phyloP scores from a whole-genome alignment of 2,797 vertebrate genomes.

The Triplophysa bombifrons region DNA sequence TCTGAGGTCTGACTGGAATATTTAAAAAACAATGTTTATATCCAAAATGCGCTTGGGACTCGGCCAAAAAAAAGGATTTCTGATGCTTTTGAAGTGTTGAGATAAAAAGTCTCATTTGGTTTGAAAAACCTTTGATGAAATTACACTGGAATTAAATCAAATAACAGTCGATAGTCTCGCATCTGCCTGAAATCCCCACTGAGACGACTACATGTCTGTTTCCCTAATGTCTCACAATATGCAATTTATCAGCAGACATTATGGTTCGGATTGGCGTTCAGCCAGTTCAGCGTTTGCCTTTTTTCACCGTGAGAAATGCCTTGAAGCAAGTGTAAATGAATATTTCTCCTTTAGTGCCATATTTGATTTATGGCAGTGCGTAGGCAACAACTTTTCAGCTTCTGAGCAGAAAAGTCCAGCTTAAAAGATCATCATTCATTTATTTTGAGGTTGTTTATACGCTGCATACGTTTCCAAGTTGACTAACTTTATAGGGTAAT shows the following conservation, averaged over 20 bases:
- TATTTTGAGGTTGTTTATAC: slow-evolving; percentile 66
- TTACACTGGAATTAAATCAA: slow-evolving; percentile 58
- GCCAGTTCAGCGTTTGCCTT: slow-evolving; percentile 66
- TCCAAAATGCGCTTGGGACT: slow-evolving; percentile 30
- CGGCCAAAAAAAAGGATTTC: slow-evolving; percentile 13
- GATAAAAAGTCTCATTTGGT: slow-evolving; percentile 55
- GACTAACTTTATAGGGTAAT: slow-evolving; percentile 10
- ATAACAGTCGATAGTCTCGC: slow-evolving; percentile 53
- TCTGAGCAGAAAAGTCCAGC: slow-evolving; percentile 69
- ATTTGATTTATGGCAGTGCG: slow-evolving; percentile 74
- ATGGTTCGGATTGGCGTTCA: slow-evolving; percentile 67
- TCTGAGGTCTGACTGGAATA: slow-evolving; percentile 32
- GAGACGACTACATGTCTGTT: slow-evolving; percentile 60
- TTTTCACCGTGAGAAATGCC: slow-evolving; percentile 53
- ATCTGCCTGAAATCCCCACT: slow-evolving; percentile 59
- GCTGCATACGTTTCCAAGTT: not conserved
- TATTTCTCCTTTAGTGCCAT: slow-evolving; percentile 56
- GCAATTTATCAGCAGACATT: slow-evolving; percentile 75
- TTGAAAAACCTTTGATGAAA: slow-evolving; percentile 59
- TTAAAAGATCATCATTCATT: slow-evolving; percentile 75
- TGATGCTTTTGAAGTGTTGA: slow-evolving; percentile 44
- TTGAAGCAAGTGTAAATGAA: slow-evolving; percentile 66
- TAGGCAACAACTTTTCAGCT: slow-evolving; percentile 74
- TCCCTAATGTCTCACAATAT: slow-evolving; percentile 68
- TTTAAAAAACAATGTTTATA: slow-evolving; percentile 25